A percentile compares a stretch with the other conserved stretches of the same genome.
These are phyloP conservation scores for Lagopus leucura DNA, from an alignment of 2,113 vertebrate species.

Conservation along the genomic window DNA sequence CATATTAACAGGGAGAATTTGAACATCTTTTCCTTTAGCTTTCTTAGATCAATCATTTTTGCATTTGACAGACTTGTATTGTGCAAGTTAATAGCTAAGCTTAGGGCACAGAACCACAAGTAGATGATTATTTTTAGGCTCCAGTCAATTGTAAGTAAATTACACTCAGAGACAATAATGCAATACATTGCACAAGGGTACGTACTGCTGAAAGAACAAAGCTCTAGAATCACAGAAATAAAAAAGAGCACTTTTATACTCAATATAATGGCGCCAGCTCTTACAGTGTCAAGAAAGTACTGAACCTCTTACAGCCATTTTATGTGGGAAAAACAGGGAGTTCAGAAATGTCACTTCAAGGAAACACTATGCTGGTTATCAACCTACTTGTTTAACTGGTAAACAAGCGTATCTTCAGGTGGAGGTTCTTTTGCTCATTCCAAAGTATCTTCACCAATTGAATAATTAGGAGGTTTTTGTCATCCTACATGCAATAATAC, in stretches of 20 bases:
- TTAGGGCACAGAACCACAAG: conserved; percentile 21
- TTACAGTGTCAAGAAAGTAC: not conserved
- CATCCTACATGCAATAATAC: not conserved
- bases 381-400: not conserved
- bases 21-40: conserved; percentile 45
- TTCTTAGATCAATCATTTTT: conserved; percentile 49
- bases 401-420: not conserved
- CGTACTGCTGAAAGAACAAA: not conserved
- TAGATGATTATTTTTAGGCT: conserved; percentile 57
- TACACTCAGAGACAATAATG: not conserved
- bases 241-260: not conserved
- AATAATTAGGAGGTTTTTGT: not conserved
- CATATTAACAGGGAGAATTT: conserved; percentile 55
- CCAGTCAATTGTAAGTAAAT: conserved; percentile 37
- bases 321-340: not conserved
- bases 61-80: conserved; percentile 36
- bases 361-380: not conserved
- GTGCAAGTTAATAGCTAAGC: conserved; percentile 31
- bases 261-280: not conserved
- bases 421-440: not conserved
- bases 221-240: not conserved
- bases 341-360: not conserved
- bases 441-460: not conserved
- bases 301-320: not conserved
- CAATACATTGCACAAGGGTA: not conserved